These are phyloP conservation scores for Aethina tumida DNA, from an alignment of 1,140 invertebrate species.

Conservation along the genomic window DNA sequence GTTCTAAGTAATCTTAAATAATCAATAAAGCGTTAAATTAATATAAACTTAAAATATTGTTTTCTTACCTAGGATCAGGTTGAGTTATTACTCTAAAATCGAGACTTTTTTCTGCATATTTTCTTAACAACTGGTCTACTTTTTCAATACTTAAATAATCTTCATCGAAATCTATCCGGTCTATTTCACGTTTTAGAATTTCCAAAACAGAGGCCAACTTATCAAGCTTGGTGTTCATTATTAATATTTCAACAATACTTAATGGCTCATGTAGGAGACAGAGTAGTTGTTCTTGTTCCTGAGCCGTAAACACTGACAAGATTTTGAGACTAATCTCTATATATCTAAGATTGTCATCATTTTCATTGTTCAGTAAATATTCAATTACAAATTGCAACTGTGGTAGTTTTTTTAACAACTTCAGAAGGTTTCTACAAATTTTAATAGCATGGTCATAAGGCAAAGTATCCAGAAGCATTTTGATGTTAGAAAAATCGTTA, in stretches of 20 bases:
- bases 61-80: constrained; percentile 28
- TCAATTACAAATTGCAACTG: constrained; percentile 51
- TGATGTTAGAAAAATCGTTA: constrained; percentile 32
- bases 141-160: constrained; percentile 39
- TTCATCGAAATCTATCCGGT: constrained; percentile 25
- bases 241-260: constrained; percentile 59
- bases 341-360: constrained; percentile 42
- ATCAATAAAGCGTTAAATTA: no score
- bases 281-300: constrained; percentile 47
- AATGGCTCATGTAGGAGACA: constrained; percentile 55
- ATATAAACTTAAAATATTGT: no score
- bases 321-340: constrained; percentile 48
- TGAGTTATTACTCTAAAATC: constrained; percentile 51
- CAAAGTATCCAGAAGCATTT: constrained; percentile 40
- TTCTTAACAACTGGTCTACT: constrained; percentile 55
- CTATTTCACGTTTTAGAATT: constrained; percentile 26
- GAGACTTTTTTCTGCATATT: constrained; percentile 61
- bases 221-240: constrained; percentile 68
- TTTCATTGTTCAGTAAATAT: constrained; percentile 43
- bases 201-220: constrained; percentile 46
- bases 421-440: constrained; percentile 50
- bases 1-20: constrained; percentile 36
- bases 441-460: constrained; percentile 43
- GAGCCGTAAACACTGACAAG: constrained; percentile 43
- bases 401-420: constrained; percentile 48